These are phyloP conservation scores for Odocoileus hemionus DNA, from an alignment of 2,113 vertebrate species.

Conservation along the genomic window DNA sequence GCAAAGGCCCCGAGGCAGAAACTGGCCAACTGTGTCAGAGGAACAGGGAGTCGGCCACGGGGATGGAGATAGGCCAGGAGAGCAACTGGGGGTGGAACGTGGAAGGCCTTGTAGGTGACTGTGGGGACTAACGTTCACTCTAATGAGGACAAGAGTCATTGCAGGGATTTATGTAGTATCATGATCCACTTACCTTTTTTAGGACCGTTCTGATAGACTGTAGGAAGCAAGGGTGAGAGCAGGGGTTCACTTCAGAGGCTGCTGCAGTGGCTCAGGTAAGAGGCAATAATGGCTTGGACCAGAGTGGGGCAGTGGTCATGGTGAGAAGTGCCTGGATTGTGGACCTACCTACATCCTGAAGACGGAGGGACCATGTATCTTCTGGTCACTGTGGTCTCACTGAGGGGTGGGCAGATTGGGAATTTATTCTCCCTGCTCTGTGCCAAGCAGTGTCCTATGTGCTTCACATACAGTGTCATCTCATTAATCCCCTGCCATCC, in stretches of 20 bases:
- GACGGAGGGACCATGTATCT: neutral
- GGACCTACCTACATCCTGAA: neutral
- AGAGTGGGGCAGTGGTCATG: fast-evolving
- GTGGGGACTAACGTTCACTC: neutral
- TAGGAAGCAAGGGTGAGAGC: neutral
- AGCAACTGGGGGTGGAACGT: neutral
- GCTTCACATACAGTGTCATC: neutral
- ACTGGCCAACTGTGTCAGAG: neutral
- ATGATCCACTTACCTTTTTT: neutral
- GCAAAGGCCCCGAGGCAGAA: neutral
- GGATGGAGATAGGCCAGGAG: neutral
- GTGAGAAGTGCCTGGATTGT: neutral
- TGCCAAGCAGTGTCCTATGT: neutral
- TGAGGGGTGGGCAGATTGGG: neutral
- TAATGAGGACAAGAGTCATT: neutral
- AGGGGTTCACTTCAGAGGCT: neutral
- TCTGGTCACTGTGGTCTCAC: neutral
- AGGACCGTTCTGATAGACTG: neutral
- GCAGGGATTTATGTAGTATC: neutral
- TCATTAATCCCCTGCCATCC: neutral
- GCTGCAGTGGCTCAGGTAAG: no score
- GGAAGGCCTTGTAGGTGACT: neutral
- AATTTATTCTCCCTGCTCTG: neutral
- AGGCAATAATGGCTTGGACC: neutral
- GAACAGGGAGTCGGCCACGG: neutral